phyloP scores from a whole-genome alignment of 2,888 invertebrate species.

The Drosophila ustulata region DNA sequence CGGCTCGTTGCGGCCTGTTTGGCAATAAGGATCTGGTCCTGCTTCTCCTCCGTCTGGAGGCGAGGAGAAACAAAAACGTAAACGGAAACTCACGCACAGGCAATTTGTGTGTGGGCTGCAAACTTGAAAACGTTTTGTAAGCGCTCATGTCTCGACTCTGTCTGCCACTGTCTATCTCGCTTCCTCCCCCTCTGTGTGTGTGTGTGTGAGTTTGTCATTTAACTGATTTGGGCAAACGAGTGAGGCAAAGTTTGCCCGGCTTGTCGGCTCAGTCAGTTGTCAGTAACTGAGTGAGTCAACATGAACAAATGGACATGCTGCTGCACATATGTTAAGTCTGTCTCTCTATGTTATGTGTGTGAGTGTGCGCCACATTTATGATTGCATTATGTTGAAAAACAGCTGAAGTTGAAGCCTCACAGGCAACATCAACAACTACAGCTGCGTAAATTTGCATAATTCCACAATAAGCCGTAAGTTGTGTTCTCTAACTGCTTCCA shows the following conservation, averaged over 20 bases:
- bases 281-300: conserved; percentile 39
- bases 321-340: conserved; percentile 37
- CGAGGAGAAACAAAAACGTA: conserved; percentile 9
- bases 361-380: conserved; percentile 33
- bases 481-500: conserved; percentile 34
- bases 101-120: conserved; percentile 50
- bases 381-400: conserved; percentile 50
- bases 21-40: conserved; percentile 19
- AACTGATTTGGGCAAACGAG: conserved; percentile 51
- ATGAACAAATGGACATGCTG: conserved; percentile 41
- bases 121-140: conserved; percentile 55
- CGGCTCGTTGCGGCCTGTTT: conserved; percentile 48
- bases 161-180: conserved; percentile 18
- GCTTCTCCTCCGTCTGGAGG: neutral
- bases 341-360: neutral
- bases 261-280: conserved; percentile 37
- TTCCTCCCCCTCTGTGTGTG: neutral
- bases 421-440: conserved; percentile 44
- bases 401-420: conserved; percentile 39
- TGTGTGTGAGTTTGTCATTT: conserved; percentile 38
- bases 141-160: conserved; percentile 48
- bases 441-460: conserved; percentile 67
- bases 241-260: conserved; percentile 29
- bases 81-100: conserved; percentile 56
- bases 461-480: conserved; percentile 61